Evolutionary conservation across 2,113 vertebrate species (phyloP), one percentile per base, ranked within the genome.

Genomic region (Theristicus caerulescens): DNA sequence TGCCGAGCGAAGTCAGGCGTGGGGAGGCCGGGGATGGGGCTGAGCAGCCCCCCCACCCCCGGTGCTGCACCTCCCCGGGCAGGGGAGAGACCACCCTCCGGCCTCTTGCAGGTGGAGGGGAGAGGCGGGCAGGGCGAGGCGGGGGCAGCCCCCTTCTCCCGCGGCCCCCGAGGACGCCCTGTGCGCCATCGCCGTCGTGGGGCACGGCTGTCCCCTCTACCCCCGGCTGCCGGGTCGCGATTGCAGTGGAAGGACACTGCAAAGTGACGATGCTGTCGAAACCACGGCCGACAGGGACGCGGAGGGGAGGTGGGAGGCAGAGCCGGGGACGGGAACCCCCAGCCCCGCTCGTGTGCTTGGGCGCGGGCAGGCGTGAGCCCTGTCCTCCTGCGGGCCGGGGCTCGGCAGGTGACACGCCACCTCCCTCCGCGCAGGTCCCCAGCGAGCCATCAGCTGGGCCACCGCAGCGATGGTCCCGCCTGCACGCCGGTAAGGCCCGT

Each of bases 291-390:
- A 44, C 34, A n/a, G 61, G 42, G 91, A 76, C 0, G 0, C 51
- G 5, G 73, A 81, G 32, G 38, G 13, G 57, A 96, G 94, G 95
- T 94, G 85, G 82, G 94, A 94, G 70, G 67, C 86, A 73, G 49
- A 24, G 40, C n/a, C 4, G 10, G 32, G 47, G 34, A 17, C 0
- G 9, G 34, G 2, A 8, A 8, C 9, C 27, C 29, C 7, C 36
- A 38, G 20, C 17, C 47, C 42, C 17, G 2, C 42, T 77, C 1
- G 4, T 8, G 36, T 42, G 42, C 51, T 25, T 34, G 29, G 59
- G 44, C 4, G 2, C 11, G 58, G 76, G 34, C 89, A 74, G 49
- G 38, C 3, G 0, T 17, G 13, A 40, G 82, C 21, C 62, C 47
- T 73, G 78, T 55, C 36, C 74, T 62, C 52, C 40, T 12, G 67